Conservation (phyloP, 2,797 vertebrate species). For the Mionectes olivaceus region DNA sequence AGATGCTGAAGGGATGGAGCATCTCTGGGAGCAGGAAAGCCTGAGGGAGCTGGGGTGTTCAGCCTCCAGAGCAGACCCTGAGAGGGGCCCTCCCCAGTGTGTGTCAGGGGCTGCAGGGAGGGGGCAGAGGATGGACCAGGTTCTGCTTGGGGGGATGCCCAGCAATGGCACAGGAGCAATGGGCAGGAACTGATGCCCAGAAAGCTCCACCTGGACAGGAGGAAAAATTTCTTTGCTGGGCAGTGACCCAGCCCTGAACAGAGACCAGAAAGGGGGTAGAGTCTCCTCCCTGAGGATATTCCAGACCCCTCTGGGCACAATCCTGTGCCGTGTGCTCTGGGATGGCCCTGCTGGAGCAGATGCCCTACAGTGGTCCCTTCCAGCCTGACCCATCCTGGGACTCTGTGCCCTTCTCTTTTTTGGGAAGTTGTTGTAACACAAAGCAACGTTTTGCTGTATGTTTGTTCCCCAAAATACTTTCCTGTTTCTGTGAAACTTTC, state of each 20-base stretch:
- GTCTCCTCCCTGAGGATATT: neutral
- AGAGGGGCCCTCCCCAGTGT: neutral
- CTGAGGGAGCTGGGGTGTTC: neutral
- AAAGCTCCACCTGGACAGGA: neutral
- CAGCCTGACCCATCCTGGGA: rapidly evolving
- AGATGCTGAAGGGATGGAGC: neutral
- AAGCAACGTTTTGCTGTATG: neutral
- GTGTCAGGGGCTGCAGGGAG: neutral
- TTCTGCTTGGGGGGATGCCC: neutral
- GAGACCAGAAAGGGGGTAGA: neutral
- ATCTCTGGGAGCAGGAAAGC: rapidly evolving
- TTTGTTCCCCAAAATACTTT: neutral
- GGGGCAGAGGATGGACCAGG: neutral
- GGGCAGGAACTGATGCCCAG: neutral
- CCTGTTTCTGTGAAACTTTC: neutral
- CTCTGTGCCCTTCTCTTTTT: neutral
- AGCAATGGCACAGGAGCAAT: neutral
- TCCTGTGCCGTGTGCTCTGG: neutral
- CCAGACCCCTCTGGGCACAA: neutral
- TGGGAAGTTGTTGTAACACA: neutral
- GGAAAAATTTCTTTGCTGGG: neutral
- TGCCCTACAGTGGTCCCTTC: neutral
- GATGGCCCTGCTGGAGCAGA: neutral
- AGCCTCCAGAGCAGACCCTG: neutral
- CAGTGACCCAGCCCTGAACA: rapidly evolving